These are phyloP conservation scores for Danio albolineatus DNA, from an alignment of 2,797 vertebrate species.

Conservation along the genomic window DNA sequence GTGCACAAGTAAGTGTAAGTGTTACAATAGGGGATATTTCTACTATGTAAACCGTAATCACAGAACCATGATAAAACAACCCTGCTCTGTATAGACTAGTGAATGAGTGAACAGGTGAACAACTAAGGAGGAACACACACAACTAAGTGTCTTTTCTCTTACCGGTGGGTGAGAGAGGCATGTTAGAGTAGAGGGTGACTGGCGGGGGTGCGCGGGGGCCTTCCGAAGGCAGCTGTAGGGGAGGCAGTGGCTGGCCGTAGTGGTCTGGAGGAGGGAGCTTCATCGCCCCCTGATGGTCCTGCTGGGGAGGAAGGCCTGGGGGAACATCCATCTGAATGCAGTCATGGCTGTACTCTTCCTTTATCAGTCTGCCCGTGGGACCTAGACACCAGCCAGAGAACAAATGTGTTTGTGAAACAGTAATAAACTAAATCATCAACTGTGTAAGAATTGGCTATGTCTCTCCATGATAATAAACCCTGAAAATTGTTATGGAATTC, in stretches of 20 bases:
- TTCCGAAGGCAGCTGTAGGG: conserved; percentile 70
- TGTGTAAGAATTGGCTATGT: no score
- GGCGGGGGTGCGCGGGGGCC: conserved; percentile 67
- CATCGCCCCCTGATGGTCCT: conserved; percentile 71
- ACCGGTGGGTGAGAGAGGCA: conserved; percentile 77
- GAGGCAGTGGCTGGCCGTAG: conserved; percentile 72
- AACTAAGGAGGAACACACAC: no score
- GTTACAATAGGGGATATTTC: no score
- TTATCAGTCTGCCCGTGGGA: conserved; percentile 73
- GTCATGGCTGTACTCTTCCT: conserved; percentile 81
- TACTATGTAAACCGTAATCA: no score
- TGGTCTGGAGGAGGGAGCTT: conserved; percentile 72
- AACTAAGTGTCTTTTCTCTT: conserved; percentile 39
- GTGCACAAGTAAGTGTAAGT: no score
- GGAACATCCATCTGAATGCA: conserved; percentile 83
- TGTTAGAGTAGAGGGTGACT: conserved; percentile 70
- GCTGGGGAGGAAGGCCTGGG: conserved; percentile 67
- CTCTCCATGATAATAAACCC: no score
- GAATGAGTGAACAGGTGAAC: no score
- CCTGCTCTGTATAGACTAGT: no score
- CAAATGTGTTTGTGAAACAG: background rate
- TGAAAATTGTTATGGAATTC: no score
- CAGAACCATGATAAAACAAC: no score
- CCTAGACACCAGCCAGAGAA: conserved; percentile 46
- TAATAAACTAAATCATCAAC: background rate